These are phyloP conservation scores for Drosophila birchii DNA, from an alignment of 2,888 invertebrate species.

Conservation along the genomic window DNA sequence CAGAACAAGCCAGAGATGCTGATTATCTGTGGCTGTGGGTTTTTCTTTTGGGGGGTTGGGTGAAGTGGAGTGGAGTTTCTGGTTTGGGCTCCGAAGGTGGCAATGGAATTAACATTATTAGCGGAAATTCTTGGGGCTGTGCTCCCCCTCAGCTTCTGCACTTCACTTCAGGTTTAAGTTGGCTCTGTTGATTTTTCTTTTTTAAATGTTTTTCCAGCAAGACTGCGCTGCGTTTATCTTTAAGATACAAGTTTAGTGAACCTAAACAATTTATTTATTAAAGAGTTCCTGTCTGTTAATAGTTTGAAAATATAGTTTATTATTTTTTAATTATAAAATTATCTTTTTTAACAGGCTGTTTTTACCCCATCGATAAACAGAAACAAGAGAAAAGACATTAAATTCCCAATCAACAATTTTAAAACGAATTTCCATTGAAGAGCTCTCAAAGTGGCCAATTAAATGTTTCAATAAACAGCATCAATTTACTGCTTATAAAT, in stretches of 20 bases:
- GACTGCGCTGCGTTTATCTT: constrained; percentile 3
- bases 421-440: constrained; percentile 34
- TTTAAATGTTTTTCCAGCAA: constrained; percentile 52
- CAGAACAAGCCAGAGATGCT: constrained; percentile 45
- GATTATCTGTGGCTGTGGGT: constrained; percentile 63
- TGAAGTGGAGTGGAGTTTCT: background rate
- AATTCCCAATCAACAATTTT: constrained; percentile 37
- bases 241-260: background rate
- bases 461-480: constrained; percentile 71
- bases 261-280: background rate
- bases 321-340: background rate
- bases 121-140: constrained; percentile 62
- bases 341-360: background rate
- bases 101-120: constrained; percentile 82
- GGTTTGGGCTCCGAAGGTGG: constrained; percentile 46
- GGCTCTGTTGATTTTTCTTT: constrained; percentile 61
- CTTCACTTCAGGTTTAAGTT: constrained; percentile 61
- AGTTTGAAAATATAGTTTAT: background rate
- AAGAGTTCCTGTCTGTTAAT: background rate
- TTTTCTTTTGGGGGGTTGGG: background rate
- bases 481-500: constrained; percentile 53
- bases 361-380: constrained; percentile 17
- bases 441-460: constrained; percentile 62
- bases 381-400: constrained; percentile 16
- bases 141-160: constrained; percentile 1